A percentile compares a stretch with the other conserved stretches of the same genome.
These are phyloP conservation scores for Mugil cephalus DNA, from an alignment of 2,113 vertebrate genomes.

Conservation along the genomic window DNA sequence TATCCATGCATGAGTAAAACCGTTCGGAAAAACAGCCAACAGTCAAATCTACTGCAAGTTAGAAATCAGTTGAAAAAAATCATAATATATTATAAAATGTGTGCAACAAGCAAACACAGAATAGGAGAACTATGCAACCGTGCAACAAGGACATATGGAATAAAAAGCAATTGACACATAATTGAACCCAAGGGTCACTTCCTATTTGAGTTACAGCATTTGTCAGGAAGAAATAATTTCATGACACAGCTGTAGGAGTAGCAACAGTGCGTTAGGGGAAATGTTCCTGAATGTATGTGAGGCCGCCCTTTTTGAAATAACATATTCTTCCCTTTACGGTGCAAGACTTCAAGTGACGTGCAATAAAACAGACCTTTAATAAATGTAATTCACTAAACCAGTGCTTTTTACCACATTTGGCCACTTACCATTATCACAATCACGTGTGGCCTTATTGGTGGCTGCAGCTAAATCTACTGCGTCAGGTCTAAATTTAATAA, in stretches of 20 bases:
- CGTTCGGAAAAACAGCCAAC: neutral
- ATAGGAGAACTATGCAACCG: no score
- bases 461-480: no score
- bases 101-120: neutral
- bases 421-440: no score
- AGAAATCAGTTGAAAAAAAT: no score
- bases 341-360: no score
- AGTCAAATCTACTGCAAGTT: no score
- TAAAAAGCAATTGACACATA: neutral
- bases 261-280: neutral
- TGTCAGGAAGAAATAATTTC: neutral
- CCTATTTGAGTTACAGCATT: neutral
- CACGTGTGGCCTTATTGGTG: no score
- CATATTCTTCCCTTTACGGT: neutral
- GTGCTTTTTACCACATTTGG: neutral
- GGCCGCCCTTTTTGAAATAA: constrained; percentile 5
- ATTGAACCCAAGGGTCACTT: neutral
- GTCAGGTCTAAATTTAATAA: no score
- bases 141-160: no score
- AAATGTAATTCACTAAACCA: neutral
- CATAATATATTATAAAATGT: neutral
- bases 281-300: neutral
- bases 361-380: neutral
- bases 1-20: neutral
- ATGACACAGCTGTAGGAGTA: neutral